These are phyloP conservation scores for Bothrops jararaca DNA, from an alignment of 2,113 vertebrate species.

Conservation along the genomic window DNA sequence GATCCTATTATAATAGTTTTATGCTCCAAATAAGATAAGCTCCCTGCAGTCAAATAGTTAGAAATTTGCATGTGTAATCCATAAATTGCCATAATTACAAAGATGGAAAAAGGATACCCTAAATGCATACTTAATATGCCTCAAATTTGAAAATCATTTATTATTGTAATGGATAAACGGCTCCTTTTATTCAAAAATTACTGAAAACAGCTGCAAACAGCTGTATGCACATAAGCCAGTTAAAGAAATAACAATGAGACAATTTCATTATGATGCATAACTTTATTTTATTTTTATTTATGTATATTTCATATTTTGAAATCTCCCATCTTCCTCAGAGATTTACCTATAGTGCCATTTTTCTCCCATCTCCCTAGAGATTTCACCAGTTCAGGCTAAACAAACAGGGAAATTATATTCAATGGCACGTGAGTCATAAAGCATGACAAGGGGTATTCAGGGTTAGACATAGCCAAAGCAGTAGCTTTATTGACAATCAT, in stretches of 20 bases:
- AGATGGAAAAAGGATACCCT: not conserved
- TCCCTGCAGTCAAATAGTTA: not conserved
- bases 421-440: constrained; percentile 30
- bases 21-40: not conserved
- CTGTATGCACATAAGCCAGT: not conserved
- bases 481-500: not conserved
- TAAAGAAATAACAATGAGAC: not conserved
- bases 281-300: not conserved
- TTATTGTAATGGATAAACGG: not conserved
- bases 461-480: constrained; percentile 2
- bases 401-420: constrained; percentile 3
- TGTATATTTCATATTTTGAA: not conserved
- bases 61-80: not conserved
- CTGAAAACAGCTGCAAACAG: not conserved
- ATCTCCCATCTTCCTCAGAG: not conserved
- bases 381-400: constrained; percentile 18
- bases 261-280: not conserved
- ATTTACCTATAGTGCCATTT: not conserved
- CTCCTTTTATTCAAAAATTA: not conserved
- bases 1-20: not conserved
- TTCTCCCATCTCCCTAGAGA: not conserved
- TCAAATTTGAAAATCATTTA: not conserved
- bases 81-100: constrained; percentile 5
- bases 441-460: constrained; percentile 7
- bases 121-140: not conserved